A percentile compares a stretch with the other conserved stretches of the same genome.
phyloP scores from a whole-genome alignment of 2,797 vertebrate species.

The Halcyon badia region DNA sequence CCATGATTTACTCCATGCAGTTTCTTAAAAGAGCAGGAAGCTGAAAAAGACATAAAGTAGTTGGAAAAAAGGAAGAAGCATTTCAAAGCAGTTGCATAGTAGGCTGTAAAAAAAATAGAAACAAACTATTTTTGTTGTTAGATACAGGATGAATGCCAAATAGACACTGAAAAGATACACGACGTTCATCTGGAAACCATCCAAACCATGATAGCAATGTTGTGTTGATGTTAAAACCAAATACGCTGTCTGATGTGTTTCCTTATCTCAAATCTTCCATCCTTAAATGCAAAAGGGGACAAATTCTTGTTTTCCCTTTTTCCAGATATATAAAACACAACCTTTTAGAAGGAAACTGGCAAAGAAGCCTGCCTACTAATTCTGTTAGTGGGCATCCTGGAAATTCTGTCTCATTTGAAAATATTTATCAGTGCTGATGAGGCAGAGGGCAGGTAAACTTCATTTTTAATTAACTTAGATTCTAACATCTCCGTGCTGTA shows the following conservation, averaged over 20 bases:
- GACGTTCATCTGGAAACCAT: neutral
- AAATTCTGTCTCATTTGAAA: neutral
- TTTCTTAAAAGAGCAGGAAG: neutral
- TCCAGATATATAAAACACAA: neutral
- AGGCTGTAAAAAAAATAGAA: constrained; percentile 3
- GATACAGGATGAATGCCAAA: constrained; percentile 19
- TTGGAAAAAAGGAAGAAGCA: neutral
- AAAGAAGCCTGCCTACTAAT: neutral
- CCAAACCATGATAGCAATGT: constrained; percentile 22
- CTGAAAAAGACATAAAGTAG: neutral
- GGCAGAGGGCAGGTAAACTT: neutral
- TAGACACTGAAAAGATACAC: neutral
- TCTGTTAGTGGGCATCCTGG: neutral
- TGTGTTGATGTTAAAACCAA: constrained; percentile 24
- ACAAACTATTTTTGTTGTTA: constrained; percentile 30
- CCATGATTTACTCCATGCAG: neutral
- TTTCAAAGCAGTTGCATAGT: constrained; percentile 1
- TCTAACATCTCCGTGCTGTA: neutral
- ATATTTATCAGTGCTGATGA: neutral
- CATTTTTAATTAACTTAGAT: neutral
- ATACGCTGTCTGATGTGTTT: neutral
- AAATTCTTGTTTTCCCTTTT: neutral
- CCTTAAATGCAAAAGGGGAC: neutral
- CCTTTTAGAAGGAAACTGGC: neutral
- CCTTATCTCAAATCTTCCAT: neutral